Evolutionary conservation across 2,113 vertebrate species (phyloP), one percentile per base, ranked within the genome.

Genomic region (Cromileptes altivelis): DNA sequence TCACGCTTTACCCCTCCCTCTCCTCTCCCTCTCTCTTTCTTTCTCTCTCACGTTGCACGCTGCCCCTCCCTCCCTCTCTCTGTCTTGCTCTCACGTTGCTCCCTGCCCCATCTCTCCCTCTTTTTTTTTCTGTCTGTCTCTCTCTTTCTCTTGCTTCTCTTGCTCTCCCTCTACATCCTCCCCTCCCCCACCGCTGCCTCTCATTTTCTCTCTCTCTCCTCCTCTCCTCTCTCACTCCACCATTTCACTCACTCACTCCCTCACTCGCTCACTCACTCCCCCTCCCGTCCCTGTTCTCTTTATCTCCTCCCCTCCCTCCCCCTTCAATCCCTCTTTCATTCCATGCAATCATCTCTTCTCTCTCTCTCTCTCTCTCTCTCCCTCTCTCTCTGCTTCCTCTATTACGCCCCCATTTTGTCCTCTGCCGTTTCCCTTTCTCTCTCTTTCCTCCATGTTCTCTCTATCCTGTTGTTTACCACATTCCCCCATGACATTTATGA

Each of bases 321-420:
- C 89, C 86, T 76, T 92, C 90, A 91, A 88, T 91, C 92, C 88
- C 91, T 93, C 91, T 92, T 93, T 94, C 92, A 93, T 94, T 94
- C 91, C 86, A 85, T 91, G 91, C 89, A 93, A 92, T 94, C 90
- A 93, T 94, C 86, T 93, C 84, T 91, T 92, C 75, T 82, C 81
- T 85, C 85, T 88, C 81, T 85, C 85, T 92, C 75, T 82, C 81
- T 85, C 85, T 88, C 81, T 85, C 85, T 88, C 70, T 76, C 85
- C 85, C 60, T 81, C 70, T 85, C 75, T 87, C 75, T 82, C 81
- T 93, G 85, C 89, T 88, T 91, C 81, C 88, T 92, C 88, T 89
- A 87, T 89, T 91, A 89, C 82, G 88, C 87, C 92, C 93, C 92
- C 92, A 94, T 94, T 94, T 93, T 93, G 89, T 94, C 89, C 88